Evolutionary conservation across 2,888 invertebrate genomes (phyloP), one percentile per base, ranked within the genome.

Genomic region (Drosophila cognata): DNA sequence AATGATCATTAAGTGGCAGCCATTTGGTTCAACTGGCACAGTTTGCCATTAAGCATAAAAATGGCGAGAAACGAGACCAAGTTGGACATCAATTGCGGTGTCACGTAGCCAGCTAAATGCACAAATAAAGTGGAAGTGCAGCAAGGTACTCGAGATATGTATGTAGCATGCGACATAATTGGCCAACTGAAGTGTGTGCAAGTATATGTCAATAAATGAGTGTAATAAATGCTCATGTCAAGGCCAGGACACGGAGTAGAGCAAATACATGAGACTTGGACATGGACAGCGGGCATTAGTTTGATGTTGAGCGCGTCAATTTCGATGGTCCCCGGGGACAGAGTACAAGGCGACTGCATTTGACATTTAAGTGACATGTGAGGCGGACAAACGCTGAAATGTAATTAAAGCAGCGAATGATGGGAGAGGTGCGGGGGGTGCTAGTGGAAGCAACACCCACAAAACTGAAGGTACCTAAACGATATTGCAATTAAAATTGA

Each of bases 351-450:
- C 50, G 43, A 63, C 59, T 86, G 86, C 79, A 87, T 72, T 88
- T 87, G 87, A 83, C 89, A 88, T 87, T 89, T 83, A 87, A 79
- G 71, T 77, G 87, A 80, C 84, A 81, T 78, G 70, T 77, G 57
- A 66, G 61, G 52, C 62, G 66, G 55, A 58, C 61, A 59, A 60
- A 61, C 55, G 69, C 55, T 83, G 66, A 84, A 81, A 71, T 77
- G 77, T 81, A 88, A 85, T 85, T 85, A 81, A 74, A 62, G 71
- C 52, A 18, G 56, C 46, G 57, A 55, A 29, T 38, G 21, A 46
- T 25, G 46, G 46, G 8, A 61, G 52, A 8, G 55, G 50, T 28
- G 21, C 18, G 36, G 41, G 48, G 28, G 25, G 41, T 63, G 31
- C 28, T 29, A 16, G 28, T 29, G 52, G 62, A 28, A 3, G 51